Base-by-base conservation (phyloP, 2,113 vertebrate genomes). In the zebrafish (Danio rerio) region DNA sequence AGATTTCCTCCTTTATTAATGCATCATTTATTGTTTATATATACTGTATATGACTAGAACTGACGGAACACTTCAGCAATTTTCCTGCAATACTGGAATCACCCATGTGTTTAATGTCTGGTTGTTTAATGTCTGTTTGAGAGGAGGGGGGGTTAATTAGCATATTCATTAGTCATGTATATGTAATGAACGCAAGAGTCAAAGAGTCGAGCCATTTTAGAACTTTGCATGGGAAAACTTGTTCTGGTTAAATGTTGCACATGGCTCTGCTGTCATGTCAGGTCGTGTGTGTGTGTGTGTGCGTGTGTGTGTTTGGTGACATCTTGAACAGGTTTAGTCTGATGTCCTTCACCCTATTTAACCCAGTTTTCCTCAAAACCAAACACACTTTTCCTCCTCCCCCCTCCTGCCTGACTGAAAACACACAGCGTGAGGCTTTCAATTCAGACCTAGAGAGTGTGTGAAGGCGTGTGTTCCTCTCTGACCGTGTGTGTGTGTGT, bases 291-390 rank as follows among this genome's bases (percentile, higher is more conserved):
- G 47, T 55, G 61, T 53, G 49, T 11, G 50, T 56, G 12, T 50
- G 40, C 12, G 31, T 43, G 63, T 9, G 63, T 16, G 40, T 6
- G 63, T 18, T 8, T 20, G 66, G 15, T 56, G 71, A 85, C 89
- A 88, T 92, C 88, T 89, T 88, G 83, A 92, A 89, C 88, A 91
- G 88, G 89, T 92, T 90, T 83, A 80, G 43, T 78, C 78, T 86
- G 87, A 86, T 88, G 88, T 80, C 73, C 84, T 75, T 88, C 61
- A 55, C 43, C 83, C 74, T 80, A 85, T 83, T 58, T 53, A 73
- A 55, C 65, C 8, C 70, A 55, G 49, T 73, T 58, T 7, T 18
- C 65, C 71, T 74, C 53, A 12, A 74, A 74, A n/a, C 52, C 72
- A 74, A 74, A 74, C 71, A 55, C 70, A 56, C n/a, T 53, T 73